phyloP scores from a whole-genome alignment of 2,888 invertebrate genomes.

The Sarcophaga subvicina region DNA sequence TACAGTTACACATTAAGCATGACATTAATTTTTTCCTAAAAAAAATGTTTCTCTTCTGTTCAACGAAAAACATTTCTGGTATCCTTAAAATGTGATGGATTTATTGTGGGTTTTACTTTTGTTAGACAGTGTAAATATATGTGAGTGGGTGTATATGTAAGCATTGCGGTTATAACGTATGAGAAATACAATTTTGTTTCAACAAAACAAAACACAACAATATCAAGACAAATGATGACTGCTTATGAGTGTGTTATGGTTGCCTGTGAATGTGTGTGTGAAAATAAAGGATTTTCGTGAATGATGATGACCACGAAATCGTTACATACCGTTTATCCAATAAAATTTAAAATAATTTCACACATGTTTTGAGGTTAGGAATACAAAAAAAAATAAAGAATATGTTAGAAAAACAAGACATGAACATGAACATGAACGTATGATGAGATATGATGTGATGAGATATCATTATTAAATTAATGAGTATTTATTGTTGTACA shows the following conservation, averaged over 20 bases:
- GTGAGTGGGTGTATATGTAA: neutral
- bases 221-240: neutral
- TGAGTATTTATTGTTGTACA: neutral
- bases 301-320: constrained; percentile 23
- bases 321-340: constrained; percentile 34
- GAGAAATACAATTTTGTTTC: neutral
- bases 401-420: neutral
- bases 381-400: neutral
- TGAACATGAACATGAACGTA: neutral
- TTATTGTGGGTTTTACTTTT: constrained; percentile 5
- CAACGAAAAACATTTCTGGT: too few relatives aligned
- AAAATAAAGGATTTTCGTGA: constrained; percentile 12
- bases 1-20: neutral
- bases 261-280: neutral
- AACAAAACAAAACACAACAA: neutral
- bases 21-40: constrained; percentile 23
- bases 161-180: neutral
- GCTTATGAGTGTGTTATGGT: neutral
- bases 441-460: neutral
- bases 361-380: neutral
- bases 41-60: neutral
- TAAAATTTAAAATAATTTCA: constrained; percentile 32
- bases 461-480: neutral
- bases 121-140: neutral
- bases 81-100: constrained; percentile 26